phyloP scores from a whole-genome alignment of 2,888 invertebrate species.

The Acrobasis consociella region DNA sequence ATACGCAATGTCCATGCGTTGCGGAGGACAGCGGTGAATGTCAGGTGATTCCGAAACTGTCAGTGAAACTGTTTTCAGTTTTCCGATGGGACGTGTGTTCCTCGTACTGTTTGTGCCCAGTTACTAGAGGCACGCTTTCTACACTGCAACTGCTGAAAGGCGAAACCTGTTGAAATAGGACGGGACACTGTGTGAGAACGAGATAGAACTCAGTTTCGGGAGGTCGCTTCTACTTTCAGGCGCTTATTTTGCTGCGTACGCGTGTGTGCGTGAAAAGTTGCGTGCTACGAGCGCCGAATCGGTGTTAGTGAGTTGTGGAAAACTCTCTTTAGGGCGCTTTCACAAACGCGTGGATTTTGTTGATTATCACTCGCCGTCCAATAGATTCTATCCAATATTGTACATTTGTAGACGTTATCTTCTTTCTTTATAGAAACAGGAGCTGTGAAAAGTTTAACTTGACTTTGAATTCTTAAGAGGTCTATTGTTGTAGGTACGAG shows the following conservation, averaged over 20 bases:
- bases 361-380: slow-evolving; percentile 51
- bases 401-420: slow-evolving; percentile 27
- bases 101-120: slow-evolving; percentile 76
- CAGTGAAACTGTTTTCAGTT: slow-evolving; percentile 78
- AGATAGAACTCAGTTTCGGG: slow-evolving; percentile 48
- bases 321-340: slow-evolving; percentile 76
- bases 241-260: slow-evolving; percentile 70
- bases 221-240: slow-evolving; percentile 62
- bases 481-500: too few species aligned
- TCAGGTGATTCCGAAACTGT: slow-evolving; percentile 74
- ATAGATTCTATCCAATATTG: slow-evolving; percentile 55
- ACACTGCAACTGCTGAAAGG: slow-evolving; percentile 77
- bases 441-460: not conserved
- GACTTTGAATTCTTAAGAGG: too few species aligned
- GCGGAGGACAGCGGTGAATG: slow-evolving; percentile 64
- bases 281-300: slow-evolving; percentile 67
- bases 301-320: slow-evolving; percentile 80
- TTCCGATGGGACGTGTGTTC: slow-evolving; percentile 73
- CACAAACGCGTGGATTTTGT: slow-evolving; percentile 68
- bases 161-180: slow-evolving; percentile 83
- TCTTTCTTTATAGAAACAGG: not conserved
- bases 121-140: slow-evolving; percentile 78
- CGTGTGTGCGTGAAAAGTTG: slow-evolving; percentile 76
- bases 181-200: slow-evolving; percentile 64
- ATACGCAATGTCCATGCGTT: slow-evolving; percentile 55